Base-by-base conservation (phyloP, 1,140 invertebrate genomes). In the Saccostrea glomerata region DNA sequence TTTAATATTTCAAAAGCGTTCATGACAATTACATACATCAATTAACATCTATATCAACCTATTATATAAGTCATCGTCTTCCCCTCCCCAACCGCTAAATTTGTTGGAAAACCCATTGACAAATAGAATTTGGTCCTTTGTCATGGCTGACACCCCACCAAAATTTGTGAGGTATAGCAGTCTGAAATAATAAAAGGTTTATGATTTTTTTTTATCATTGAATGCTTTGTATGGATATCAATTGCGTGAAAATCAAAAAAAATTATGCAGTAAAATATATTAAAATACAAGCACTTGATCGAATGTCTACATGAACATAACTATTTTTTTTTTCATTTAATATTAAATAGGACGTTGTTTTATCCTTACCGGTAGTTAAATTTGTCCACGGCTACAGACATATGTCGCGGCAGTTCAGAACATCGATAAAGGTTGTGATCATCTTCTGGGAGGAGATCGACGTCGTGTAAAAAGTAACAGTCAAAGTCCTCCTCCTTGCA, bases 401-500 rank as follows among this genome's bases (percentile, higher is more conserved):
- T 98, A 88, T 95, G 95, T 30, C 94, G 86, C 30, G 30, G 30
- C 30, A 36, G 30, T 36, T 36, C 30, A 36, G 30, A 36, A 36
- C 30, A 36, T 36, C 88, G 85, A 95, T 99, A 99, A n/a, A 98
- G 94, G 95, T 99, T 99, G 87, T 97, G 95, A 92, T 98, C 97
- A 95, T 99, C 97, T 93, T 99, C 97, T 7, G 98, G 98, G 92
- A 99, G 95, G 82, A 99, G 96, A 95, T 99, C 98, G 36, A 99
- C 97, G 94, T 99, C 98, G 95, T 99, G 98, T 95, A 99, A 99
- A 89, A 99, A 97, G 95, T 98, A 98, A 95, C 98, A 99, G 92
- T 98, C 97, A 95, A 97, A 94, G 60, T 96, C 95, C 70, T 96
- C 96, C 77, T 97, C 95, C 93, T 97, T 97, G 88, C 97, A 94